phyloP scores from a whole-genome alignment of 2,797 vertebrate species.

The Ctenopoma kingsleyae region DNA sequence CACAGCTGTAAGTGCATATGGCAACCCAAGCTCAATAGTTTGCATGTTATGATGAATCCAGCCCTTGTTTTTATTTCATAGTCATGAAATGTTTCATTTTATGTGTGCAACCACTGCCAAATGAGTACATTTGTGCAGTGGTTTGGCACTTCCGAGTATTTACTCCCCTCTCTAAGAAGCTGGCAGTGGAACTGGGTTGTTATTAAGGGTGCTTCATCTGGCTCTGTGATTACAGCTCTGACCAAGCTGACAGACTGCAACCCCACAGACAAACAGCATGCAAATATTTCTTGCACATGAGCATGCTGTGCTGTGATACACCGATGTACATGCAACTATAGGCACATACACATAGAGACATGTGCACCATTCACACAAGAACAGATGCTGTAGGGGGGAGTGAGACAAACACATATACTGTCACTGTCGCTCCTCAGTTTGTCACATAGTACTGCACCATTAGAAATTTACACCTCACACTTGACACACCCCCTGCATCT shows the following conservation, averaged over 20 bases:
- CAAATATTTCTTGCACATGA: constrained; percentile 61
- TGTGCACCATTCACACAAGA: constrained; percentile 14
- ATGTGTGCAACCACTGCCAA: constrained; percentile 36
- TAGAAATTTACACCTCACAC: constrained; percentile 57
- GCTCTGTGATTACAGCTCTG: constrained; percentile 72
- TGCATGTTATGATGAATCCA: constrained; percentile 7
- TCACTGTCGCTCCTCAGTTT: constrained; percentile 40
- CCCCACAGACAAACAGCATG: constrained; percentile 61
- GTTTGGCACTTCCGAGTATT: constrained; percentile 52
- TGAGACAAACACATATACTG: constrained; percentile 8
- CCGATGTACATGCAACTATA: constrained; percentile 22
- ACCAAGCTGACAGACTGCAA: constrained; percentile 67
- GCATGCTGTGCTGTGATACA: constrained; percentile 62
- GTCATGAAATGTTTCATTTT: constrained; percentile 50
- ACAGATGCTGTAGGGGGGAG: constrained; percentile 37
- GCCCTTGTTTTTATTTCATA: constrained; percentile 39
- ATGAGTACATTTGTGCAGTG: constrained; percentile 47
- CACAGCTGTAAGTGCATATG: constrained; percentile 35
- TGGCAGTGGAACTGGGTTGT: constrained; percentile 51
- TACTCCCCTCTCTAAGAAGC: constrained; percentile 37
- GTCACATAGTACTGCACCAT: constrained; percentile 42
- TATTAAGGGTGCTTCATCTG: constrained; percentile 70
- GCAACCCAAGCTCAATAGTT: constrained; percentile 23
- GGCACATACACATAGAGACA: neutral
- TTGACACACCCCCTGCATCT: constrained; percentile 34